phyloP scores from a whole-genome alignment of 1,140 invertebrate species.

The Aradophagus sp. region DNA sequence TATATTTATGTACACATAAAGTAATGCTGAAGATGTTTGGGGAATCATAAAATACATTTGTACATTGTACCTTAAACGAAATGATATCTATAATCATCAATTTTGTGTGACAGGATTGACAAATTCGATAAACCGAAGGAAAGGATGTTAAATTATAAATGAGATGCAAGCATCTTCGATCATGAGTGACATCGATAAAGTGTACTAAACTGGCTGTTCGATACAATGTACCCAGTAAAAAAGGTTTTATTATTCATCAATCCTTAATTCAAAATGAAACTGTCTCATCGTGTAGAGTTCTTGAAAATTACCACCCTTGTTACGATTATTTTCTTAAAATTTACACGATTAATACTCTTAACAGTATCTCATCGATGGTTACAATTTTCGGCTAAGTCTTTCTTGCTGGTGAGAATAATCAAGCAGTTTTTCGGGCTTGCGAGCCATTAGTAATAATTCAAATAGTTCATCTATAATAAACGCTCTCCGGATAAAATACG shows the following conservation, averaged over 20 bases:
- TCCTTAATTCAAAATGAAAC: constrained; percentile 9
- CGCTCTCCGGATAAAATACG: too few species aligned
- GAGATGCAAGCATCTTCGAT: constrained; percentile 1
- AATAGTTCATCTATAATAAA: too few species aligned
- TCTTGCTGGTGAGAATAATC: too few species aligned
- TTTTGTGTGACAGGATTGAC: background rate
- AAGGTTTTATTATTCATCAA: constrained; percentile 37
- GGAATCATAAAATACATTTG: too few species aligned
- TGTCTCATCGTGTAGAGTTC: constrained; percentile 3
- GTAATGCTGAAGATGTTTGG: too few species aligned
- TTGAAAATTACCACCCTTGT: background rate
- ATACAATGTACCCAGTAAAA: constrained; percentile 11
- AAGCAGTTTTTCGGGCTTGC: too few species aligned
- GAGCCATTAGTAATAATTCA: too few species aligned
- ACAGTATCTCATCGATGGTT: too few species aligned
- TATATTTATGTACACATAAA: too few species aligned
- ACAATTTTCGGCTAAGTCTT: too few species aligned
- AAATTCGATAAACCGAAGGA: constrained; percentile 5
- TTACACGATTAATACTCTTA: too few species aligned
- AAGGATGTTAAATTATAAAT: constrained; percentile 20
- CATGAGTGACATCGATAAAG: background rate
- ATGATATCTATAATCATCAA: constrained; percentile 2
- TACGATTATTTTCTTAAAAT: too few species aligned
- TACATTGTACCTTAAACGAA: constrained; percentile 13
- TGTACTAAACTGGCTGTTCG: constrained; percentile 14